These are phyloP conservation scores for Ommatoiulus sabulosus DNA, from an alignment of 2,888 invertebrate genomes.

Conservation along the genomic window DNA sequence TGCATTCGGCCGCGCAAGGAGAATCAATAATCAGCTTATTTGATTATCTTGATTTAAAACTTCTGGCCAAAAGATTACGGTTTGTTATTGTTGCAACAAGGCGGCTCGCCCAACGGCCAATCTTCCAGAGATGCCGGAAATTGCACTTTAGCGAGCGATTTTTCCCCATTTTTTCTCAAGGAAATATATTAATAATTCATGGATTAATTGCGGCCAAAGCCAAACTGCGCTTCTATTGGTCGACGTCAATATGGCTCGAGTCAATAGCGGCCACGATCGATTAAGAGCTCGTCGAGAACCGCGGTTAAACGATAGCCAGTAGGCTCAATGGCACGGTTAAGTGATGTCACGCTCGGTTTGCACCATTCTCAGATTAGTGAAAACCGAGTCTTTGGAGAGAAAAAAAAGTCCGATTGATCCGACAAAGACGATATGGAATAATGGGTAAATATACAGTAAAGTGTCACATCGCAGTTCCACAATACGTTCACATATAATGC, in stretches of 20 bases:
- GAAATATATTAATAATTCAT: constrained; percentile 31
- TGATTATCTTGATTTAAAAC: constrained; percentile 43
- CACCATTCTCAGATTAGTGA: background rate
- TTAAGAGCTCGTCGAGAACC: background rate
- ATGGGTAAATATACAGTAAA: no score
- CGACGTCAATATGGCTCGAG: background rate
- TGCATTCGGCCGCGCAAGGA: background rate
- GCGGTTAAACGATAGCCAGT: background rate
- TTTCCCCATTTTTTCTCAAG: constrained; percentile 6
- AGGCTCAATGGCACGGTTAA: no score
- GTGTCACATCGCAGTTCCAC: no score
- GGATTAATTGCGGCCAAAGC: constrained; percentile 30
- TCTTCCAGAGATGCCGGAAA: constrained; percentile 4
- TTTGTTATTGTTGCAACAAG: constrained; percentile 19
- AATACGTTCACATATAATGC: no score
- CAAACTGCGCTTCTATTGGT: constrained; percentile 2
- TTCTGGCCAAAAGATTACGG: background rate
- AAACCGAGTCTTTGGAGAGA: no score
- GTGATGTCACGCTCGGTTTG: background rate
- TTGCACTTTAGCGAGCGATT: constrained; percentile 11
- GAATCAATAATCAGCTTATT: constrained; percentile 31
- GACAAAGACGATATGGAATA: no score
- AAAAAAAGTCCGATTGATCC: no score
- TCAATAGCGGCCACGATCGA: constrained; percentile 19
- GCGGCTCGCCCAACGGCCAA: background rate